Evolutionary conservation across 2,797 vertebrate genomes (phyloP), one percentile per base, ranked within the genome.

Genomic region (Aselliscus stoliczkanus): DNA sequence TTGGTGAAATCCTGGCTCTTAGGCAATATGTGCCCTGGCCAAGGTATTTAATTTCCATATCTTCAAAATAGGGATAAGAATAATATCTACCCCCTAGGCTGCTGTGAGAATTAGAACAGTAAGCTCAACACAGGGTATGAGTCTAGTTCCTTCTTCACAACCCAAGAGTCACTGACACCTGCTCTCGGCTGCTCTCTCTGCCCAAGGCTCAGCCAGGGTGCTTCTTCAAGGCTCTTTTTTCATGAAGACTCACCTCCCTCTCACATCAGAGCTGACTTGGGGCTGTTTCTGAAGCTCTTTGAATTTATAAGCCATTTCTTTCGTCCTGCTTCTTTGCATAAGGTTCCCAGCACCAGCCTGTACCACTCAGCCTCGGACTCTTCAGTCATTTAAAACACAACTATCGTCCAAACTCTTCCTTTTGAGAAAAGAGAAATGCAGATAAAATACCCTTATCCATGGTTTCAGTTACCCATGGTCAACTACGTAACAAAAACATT

Each of bases 351-450:
- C 11, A 88, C 31, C 92, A 21, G 27, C 83, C 31, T 11, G 5
- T n/a, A 27, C 27, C 29, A 29, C 27, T 60, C 2, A 20, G 42
- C 17, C 39, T 79, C 34, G 2, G 42, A 67, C 31, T 42, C 75
- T 72, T 90, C 67, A 25, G 69, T 50, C 50, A 89, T 67, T 83
- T 81, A n/a, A 90, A 94, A 47, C 37, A 85, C 12, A 83, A 18
- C 75, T 65, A 34, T 44, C 34, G 27, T 20, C 50, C 13, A 54
- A 64, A 94, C 8, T 47, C 37, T 90, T 90, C 39, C 77, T 93
- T 96, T 39, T 4, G 20, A 50, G 72, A 37, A 39, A 87, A 90
- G 29, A 87, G 29, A 39, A 60, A 27, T 27, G 14, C 31, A 65
- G 60, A 65, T 25, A 83, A 31, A 62, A 62, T 27, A 60, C 54